phyloP scores from a whole-genome alignment of 1,140 invertebrate species.

The Camponotus vicinus region DNA sequence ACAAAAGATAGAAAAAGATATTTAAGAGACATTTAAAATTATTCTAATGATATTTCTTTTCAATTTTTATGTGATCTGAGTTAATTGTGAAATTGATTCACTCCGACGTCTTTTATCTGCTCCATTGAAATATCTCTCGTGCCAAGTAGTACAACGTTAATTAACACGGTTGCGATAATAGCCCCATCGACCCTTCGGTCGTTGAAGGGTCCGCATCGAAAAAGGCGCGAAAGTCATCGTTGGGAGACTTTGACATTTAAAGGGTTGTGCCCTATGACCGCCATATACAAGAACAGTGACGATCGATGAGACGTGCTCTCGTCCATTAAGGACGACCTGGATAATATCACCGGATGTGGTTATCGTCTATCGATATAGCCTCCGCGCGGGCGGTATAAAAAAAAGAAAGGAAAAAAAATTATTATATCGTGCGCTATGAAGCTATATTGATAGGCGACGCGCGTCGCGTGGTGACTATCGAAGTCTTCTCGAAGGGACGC shows the following conservation, averaged over 20 bases:
- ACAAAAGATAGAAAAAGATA: background rate
- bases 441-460: slow-evolving; percentile 43
- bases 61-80: background rate
- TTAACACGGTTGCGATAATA: slow-evolving; percentile 23
- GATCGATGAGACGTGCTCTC: slow-evolving; percentile 37
- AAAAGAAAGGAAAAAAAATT: slow-evolving; percentile 5
- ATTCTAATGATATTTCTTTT: slow-evolving; percentile 4
- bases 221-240: slow-evolving; percentile 23
- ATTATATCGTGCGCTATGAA: slow-evolving; percentile 25
- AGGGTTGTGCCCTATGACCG: slow-evolving; percentile 19
- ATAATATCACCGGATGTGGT: slow-evolving; percentile 57
- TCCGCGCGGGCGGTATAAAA: background rate
- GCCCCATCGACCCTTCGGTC: slow-evolving; percentile 6
- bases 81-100: background rate
- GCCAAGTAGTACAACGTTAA: slow-evolving; percentile 4
- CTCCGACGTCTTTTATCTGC: background rate
- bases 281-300: too few species aligned
- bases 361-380: slow-evolving; percentile 50
- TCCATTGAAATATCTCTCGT: background rate
- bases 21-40: background rate
- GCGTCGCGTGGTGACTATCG: slow-evolving; percentile 54
- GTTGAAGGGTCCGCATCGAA: slow-evolving; percentile 48
- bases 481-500: slow-evolving; percentile 41
- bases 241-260: slow-evolving; percentile 59
- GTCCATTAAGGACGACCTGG: slow-evolving; percentile 48